Percentiles rank a stretch among this genome's conserved stretches.
Conservation (phyloP, 2,797 vertebrate genomes). For the Microhierax caerulescens region DNA sequence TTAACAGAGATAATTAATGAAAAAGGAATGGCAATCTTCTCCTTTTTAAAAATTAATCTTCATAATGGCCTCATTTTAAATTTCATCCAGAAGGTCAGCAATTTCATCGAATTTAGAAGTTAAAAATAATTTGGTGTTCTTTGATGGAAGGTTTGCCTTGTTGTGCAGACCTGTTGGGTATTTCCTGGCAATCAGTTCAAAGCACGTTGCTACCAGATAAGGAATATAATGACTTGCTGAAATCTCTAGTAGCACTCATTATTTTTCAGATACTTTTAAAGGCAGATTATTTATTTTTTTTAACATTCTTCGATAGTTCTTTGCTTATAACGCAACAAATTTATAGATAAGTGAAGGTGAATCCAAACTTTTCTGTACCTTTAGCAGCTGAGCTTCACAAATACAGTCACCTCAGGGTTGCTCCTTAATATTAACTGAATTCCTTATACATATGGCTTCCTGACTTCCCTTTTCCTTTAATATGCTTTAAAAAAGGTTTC, state of each 20-base stretch:
- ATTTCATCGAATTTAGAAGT: neutral
- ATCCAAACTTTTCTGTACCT: neutral
- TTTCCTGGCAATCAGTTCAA: neutral
- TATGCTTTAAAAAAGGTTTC: neutral
- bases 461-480: neutral
- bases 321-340: neutral
- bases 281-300: neutral
- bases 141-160: neutral
- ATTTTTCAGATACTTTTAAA: neutral
- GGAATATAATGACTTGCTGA: neutral
- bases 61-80: neutral
- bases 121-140: neutral
- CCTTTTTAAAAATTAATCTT: neutral
- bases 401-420: neutral
- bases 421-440: neutral
- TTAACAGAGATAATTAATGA: constrained; percentile 1
- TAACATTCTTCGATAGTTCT: neutral
- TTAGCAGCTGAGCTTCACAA: neutral
- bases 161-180: neutral
- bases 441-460: neutral
- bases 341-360: neutral
- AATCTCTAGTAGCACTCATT: neutral
- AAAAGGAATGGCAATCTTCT: neutral
- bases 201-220: neutral
- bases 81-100: neutral